Evolutionary conservation across 2,797 vertebrate species (phyloP).

Genomic region (Eospalax fontanierii): DNA sequence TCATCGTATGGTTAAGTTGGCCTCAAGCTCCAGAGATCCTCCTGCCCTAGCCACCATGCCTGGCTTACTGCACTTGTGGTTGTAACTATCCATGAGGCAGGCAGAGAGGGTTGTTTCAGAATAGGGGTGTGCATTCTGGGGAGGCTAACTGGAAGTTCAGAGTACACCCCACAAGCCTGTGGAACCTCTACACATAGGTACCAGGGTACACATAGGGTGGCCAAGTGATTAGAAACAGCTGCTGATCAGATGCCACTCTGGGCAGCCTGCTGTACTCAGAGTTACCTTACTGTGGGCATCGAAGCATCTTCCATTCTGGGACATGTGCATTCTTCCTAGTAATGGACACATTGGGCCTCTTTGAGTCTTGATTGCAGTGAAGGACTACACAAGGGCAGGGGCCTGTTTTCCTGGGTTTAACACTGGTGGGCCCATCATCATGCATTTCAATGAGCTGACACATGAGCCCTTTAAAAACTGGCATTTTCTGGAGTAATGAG

Average conservation of each 20-base stretch:
- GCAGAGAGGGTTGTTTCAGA: background rate
- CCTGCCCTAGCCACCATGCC: background rate
- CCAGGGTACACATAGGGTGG: rapidly evolving
- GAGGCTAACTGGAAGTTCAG: background rate
- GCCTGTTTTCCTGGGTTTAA: too few species aligned
- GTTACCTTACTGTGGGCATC: background rate
- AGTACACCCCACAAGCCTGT: background rate
- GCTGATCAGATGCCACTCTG: rapidly evolving
- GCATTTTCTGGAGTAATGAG: background rate
- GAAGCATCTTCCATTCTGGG: too few species aligned
- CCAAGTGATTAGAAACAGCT: background rate
- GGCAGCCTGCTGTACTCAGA: background rate
- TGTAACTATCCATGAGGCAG: too few species aligned
- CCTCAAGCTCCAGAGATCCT: background rate
- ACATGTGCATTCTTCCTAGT: rapidly evolving
- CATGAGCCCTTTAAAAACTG: background rate
- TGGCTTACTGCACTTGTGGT: background rate
- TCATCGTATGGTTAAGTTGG: background rate
- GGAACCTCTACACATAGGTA: background rate
- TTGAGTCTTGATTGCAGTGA: background rate
- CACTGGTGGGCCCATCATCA: rapidly evolving
- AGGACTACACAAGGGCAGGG: background rate
- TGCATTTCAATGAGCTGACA: background rate
- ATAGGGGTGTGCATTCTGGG: background rate
- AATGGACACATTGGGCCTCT: too few species aligned